Base-by-base conservation (phyloP, 2,888 invertebrate species). In the Trichacis sp. region DNA sequence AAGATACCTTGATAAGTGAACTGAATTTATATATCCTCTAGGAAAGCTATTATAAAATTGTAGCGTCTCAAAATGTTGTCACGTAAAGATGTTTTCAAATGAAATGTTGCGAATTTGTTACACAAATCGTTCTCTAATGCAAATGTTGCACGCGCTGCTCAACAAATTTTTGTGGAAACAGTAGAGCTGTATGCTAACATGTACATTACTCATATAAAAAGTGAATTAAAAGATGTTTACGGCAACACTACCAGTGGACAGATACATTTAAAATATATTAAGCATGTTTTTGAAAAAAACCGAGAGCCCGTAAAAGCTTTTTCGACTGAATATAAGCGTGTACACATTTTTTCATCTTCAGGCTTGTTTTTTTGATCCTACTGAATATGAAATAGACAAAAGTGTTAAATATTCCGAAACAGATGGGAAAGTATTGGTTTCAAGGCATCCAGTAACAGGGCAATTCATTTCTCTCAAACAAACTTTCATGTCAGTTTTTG, bases 371-470 rank as follows among this genome's bases (percentile, higher is more conserved):
- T 17, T n/a, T 8, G 36, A 60, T 17, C 60, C 54, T 11, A 11
- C 43, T 1, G 45, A 57, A 17, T 63, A 63, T 57, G 30, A 36
- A 20, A 40, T 57, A 33, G 57, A 56, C 8, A n/a, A 57, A 9
- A 24, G 18, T 9, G 38, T 33, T 11, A 15, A 38, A 6, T 38
- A 11, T 15, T 29, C 17, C 2, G 24, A 3, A 48, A 12, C 33
- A 15, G 20, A 51, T 40, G 20, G 29, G 4, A 38, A 15, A 36
- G 15, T 53, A 4, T 18, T 11, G 17, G 30, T 14, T 19, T 17
- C 5, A 4, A 40, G 20, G 5, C 29, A 43, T 36, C 11, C 17
- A 14, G 40, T 52, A 8, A 40, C 40, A 30, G 60, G 30, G n/a
- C 53, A 60, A 17, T 53, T 60, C 19, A 2, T 60, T 6, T 38